phyloP scores from a whole-genome alignment of 92 coral and sea anemone species.

The Actinernus sp. region DNA sequence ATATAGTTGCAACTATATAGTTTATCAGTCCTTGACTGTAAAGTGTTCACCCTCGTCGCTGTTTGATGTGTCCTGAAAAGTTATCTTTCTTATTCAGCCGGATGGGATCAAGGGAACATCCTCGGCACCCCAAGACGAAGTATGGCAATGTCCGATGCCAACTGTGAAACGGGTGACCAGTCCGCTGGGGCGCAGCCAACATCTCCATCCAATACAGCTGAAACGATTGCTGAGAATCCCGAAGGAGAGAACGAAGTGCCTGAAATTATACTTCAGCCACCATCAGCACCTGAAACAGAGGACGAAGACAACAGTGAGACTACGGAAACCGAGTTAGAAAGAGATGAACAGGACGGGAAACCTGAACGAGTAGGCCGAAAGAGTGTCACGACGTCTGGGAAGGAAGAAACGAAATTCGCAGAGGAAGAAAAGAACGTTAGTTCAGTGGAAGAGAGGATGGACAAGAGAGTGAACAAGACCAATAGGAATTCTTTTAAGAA shows the following conservation, averaged over 20 bases:
- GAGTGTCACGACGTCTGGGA: slow-evolving; percentile 13
- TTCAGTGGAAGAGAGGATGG: slow-evolving; percentile 31
- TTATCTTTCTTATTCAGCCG: too few relatives aligned
- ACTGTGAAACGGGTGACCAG: background rate
- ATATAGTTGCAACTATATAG: too few relatives aligned
- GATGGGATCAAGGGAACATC: slow-evolving; percentile 68
- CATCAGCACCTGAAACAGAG: slow-evolving; percentile 81
- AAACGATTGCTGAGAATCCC: slow-evolving; percentile 21
- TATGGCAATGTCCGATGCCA: slow-evolving; percentile 35
- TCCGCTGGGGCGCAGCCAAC: slow-evolving; percentile 1
- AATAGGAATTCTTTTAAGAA: slow-evolving; percentile 25
- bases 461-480: slow-evolving; percentile 10
- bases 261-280: slow-evolving; percentile 80
- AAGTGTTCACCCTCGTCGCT: too few relatives aligned
- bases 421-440: slow-evolving; percentile 20
- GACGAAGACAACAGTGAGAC: slow-evolving; percentile 73
- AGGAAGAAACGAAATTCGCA: slow-evolving; percentile 7
- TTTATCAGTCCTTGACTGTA: too few relatives aligned
- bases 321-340: slow-evolving; percentile 60
- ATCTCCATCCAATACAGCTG: slow-evolving; percentile 5
- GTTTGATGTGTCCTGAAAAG: too few relatives aligned
- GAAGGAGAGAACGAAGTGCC: slow-evolving; percentile 53
- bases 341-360: slow-evolving; percentile 36
- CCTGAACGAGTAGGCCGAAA: slow-evolving; percentile 5
- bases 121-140: slow-evolving; percentile 44